These are phyloP conservation scores for Caranx ignobilis DNA, from an alignment of 2,113 vertebrate species.

Conservation along the genomic window DNA sequence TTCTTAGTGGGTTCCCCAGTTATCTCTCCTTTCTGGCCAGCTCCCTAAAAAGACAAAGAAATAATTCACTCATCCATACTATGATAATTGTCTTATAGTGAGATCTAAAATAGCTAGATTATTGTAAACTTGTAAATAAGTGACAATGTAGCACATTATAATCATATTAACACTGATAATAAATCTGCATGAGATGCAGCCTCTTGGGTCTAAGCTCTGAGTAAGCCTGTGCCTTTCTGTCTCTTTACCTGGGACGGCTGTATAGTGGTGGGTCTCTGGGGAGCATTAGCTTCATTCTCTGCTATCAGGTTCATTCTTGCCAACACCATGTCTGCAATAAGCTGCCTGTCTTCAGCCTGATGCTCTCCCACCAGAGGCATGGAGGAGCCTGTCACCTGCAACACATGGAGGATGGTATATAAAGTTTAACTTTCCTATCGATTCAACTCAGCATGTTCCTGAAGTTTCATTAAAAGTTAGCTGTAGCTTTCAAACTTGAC, in stretches of 20 bases:
- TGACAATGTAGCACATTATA: not conserved
- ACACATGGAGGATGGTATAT: conserved; percentile 8
- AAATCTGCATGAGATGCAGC: not conserved
- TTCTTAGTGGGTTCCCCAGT: conserved; percentile 86
- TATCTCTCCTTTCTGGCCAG: conserved; percentile 89
- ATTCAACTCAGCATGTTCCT: not conserved
- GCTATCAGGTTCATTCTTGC: conserved; percentile 90
- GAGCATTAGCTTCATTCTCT: conserved; percentile 86
- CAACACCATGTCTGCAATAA: conserved; percentile 90
- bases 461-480: not conserved
- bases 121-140: not conserved
- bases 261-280: conserved; percentile 91
- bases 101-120: not conserved
- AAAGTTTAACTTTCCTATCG: too few relatives aligned
- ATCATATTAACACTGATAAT: not conserved
- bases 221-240: not conserved
- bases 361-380: conserved; percentile 96
- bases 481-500: conserved; percentile 10
- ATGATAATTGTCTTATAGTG: not conserved
- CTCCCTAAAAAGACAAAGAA: conserved; percentile 82
- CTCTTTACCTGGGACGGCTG: conserved; percentile 89
- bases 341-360: conserved; percentile 90
- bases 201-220: not conserved
- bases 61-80: not conserved
- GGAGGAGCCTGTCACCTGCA: conserved; percentile 91